Percentiles rank a stretch among this genome's conserved stretches.
Conservation (phyloP, 2,888 invertebrate species). For the Euplagia quadripunctaria region DNA sequence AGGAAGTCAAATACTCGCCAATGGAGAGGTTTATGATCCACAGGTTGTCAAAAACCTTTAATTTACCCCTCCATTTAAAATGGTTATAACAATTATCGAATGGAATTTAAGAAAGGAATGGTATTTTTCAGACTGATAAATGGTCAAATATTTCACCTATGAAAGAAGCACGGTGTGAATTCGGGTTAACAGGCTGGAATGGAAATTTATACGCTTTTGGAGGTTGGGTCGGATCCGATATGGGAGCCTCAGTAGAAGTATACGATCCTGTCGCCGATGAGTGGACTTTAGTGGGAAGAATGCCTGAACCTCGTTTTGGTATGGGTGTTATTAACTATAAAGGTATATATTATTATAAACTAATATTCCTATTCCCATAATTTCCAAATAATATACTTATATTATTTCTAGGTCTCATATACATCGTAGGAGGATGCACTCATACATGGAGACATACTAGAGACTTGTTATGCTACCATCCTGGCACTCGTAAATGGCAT, state of each 20-base stretch:
- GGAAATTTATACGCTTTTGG: constrained; percentile 95
- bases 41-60: constrained; percentile 72
- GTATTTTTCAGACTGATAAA: constrained; percentile 79
- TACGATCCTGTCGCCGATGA: constrained; percentile 93
- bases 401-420: constrained; percentile 90
- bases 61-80: background rate
- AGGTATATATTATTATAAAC: constrained; percentile 79
- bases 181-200: constrained; percentile 94
- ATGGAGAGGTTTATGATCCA: constrained; percentile 95
- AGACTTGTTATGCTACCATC: constrained; percentile 93
- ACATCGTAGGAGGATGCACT: constrained; percentile 96
- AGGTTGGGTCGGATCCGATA: constrained; percentile 97
- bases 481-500: constrained; percentile 93
- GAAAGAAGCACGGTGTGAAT: constrained; percentile 95
- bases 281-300: constrained; percentile 92
- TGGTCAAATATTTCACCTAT: constrained; percentile 90
- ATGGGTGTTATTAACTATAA: constrained; percentile 96
- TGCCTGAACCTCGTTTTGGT: constrained; percentile 95
- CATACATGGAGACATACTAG: constrained; percentile 92
- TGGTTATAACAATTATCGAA: background rate
- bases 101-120: background rate
- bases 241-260: constrained; percentile 95
- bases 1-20: constrained; percentile 95
- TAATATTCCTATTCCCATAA: background rate
- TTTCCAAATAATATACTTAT: background rate